Evolutionary conservation across 2,113 vertebrate genomes (phyloP), one percentile per base, ranked within the genome.

Genomic region (Podarcis cretensis): DNA sequence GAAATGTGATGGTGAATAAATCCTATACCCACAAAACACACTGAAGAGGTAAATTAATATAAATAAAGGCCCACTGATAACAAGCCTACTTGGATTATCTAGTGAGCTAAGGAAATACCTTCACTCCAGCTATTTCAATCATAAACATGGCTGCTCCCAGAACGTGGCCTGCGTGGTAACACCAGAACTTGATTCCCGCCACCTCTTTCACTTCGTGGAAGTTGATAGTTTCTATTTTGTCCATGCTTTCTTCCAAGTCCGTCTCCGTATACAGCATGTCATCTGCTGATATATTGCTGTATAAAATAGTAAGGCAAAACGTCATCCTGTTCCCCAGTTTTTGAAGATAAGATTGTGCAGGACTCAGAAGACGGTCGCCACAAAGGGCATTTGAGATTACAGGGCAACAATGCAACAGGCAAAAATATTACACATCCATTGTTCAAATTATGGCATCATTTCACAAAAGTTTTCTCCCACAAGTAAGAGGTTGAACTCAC

Each of bases 141-240:
- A 99, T 99, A 90, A 99, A 99, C 99, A 99, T 99, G 93, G 99
- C 98, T 1, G 98, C 98, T 87, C 99, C 99, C 84, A 99, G 97
- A 43, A 99, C 99, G 0, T 99, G 99, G 48, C 99, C 99, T 0
- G 99, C 98, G 0, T 99, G 99, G 94, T 99, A 99, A 93, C 98
- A 99, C 99, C 99, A 99, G 92, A 99, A 99, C 95, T 99, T 99
- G 95, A 99, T 99, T 43, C 99, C 98, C 2, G 99, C 98, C 90
- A 99, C 99, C 81, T 99, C 99, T 90, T 99, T 99, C 90, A 99
- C 99, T 96, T 99, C 99, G 3, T 99, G 99, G 93, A 99, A 99
- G 95, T 99, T 99, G 94, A 99, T 99, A 35, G 99, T 99, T 95
- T 99, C 99, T 2, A 99, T 99, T 95, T 99, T 99, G 91, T 99